Evolutionary conservation across 1,140 invertebrate genomes (phyloP).

Genomic region (Diorhabda carinulata): DNA sequence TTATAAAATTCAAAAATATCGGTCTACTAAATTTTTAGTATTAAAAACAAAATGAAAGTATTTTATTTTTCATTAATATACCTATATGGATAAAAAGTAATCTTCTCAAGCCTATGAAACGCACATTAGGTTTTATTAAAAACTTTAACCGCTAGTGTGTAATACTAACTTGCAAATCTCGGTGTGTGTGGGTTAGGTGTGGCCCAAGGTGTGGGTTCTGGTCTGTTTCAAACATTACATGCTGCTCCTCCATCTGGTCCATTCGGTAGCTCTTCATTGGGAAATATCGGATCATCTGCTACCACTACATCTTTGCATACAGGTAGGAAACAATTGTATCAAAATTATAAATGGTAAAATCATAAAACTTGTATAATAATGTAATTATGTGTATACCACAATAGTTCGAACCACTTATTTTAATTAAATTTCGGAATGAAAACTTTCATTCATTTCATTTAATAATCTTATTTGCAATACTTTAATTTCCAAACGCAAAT

Average conservation of each 20-base stretch:
- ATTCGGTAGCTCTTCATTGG: constrained; percentile 54
- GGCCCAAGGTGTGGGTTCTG: constrained; percentile 51
- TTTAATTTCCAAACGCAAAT: no score
- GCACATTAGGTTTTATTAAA: constrained; percentile 1
- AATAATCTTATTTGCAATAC: no score
- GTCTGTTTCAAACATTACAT: constrained; percentile 53
- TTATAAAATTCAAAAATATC: no score
- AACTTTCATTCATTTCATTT: no score
- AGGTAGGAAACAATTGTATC: constrained; percentile 36
- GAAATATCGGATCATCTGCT: constrained; percentile 55
- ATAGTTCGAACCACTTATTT: no score
- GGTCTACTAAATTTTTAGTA: no score
- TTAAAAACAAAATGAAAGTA: no score
- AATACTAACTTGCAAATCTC: constrained; percentile 16
- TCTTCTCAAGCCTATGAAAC: not conserved
- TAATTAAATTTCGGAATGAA: no score
- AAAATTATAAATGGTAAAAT: no score
- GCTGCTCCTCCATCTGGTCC: constrained; percentile 49
- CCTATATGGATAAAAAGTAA: no score
- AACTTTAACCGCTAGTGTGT: constrained; percentile 12
- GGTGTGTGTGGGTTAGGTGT: constrained; percentile 39
- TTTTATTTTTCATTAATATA: not conserved
- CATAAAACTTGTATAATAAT: no score
- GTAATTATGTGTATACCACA: no score
- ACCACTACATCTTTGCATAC: constrained; percentile 46